A percentile compares a stretch with the other conserved stretches of the same genome.
These are phyloP conservation scores for Daphoenositta chrysoptera DNA, from an alignment of 2,113 vertebrate genomes.

Conservation along the genomic window DNA sequence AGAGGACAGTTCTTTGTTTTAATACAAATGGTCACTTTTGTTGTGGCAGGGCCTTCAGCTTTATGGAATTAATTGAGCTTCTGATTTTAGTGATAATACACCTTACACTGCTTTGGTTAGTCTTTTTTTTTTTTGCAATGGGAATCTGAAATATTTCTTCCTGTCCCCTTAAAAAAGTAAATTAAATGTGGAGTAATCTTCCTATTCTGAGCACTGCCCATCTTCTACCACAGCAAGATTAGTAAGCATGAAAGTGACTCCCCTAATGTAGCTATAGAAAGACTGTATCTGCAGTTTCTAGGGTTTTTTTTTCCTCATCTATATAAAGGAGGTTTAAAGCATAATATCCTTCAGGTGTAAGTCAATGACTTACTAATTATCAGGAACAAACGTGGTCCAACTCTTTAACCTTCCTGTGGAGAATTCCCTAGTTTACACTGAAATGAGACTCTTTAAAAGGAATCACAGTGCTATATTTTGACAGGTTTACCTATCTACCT, in stretches of 20 bases:
- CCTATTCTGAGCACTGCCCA: neutral
- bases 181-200: neutral
- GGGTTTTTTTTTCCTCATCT: neutral
- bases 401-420: neutral
- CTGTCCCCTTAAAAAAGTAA: neutral
- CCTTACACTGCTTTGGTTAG: neutral
- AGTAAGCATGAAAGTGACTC: conserved; percentile 48
- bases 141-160: neutral
- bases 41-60: neutral
- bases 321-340: neutral
- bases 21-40: neutral
- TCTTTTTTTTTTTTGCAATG: neutral
- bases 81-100: neutral
- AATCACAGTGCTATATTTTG: neutral
- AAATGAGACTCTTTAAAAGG: neutral
- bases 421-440: neutral
- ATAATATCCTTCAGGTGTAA: conserved; percentile 6
- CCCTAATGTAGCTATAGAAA: neutral
- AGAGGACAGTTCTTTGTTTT: neutral
- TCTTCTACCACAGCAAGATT: neutral
- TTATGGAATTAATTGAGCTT: neutral
- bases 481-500: neutral
- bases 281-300: conserved; percentile 12
- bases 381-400: neutral
- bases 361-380: conserved; percentile 29